A percentile compares a stretch with the other conserved stretches of the same genome.
phyloP scores from a whole-genome alignment of 2,797 vertebrate species.

The Phoebastria nigripes region DNA sequence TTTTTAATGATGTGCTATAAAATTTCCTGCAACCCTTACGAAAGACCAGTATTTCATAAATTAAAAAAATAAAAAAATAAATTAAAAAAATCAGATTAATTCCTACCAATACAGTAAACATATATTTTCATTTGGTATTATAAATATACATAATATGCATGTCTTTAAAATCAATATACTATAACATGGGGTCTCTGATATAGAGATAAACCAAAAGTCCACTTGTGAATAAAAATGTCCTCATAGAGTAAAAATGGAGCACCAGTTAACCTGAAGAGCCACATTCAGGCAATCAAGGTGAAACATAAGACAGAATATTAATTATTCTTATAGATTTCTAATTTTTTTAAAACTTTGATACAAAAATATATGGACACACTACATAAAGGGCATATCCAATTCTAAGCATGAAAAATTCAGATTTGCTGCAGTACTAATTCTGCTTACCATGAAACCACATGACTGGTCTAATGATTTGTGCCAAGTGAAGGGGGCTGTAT shows the following conservation, averaged over 20 bases:
- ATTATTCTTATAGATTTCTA: background rate
- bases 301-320: background rate
- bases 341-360: background rate
- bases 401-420: background rate
- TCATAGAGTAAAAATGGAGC: background rate
- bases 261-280: background rate
- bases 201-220: background rate
- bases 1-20: background rate
- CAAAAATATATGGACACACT: background rate
- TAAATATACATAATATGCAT: background rate
- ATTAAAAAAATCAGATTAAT: no score
- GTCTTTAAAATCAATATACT: background rate
- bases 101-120: background rate
- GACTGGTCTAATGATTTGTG: background rate
- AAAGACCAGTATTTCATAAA: background rate
- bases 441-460: background rate
- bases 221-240: background rate
- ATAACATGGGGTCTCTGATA: background rate
- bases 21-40: background rate
- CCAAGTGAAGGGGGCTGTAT: background rate
- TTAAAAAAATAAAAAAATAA: background rate
- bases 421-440: background rate
- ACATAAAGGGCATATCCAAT: background rate
- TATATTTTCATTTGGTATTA: background rate
- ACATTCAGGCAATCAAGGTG: background rate